Conservation (phyloP, 64 coral and sea anemone genomes). For the Dendronephthya gigantea region DNA sequence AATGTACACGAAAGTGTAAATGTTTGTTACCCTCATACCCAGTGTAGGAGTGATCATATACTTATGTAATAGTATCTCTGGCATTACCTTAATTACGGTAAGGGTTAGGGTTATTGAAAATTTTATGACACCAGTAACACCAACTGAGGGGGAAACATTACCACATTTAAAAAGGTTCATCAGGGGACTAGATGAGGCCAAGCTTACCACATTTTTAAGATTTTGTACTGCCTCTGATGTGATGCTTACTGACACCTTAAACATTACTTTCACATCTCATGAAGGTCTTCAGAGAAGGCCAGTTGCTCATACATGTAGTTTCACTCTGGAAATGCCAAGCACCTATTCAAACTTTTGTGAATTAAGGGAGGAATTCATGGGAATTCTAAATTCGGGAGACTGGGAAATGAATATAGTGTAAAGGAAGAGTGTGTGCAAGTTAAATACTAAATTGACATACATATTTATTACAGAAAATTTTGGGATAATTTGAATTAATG, state of each 20-base stretch:
- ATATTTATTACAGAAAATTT: neutral
- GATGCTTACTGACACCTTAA: neutral
- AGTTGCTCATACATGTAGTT: neutral
- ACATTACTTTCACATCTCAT: neutral
- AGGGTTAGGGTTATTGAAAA: constrained; percentile 13
- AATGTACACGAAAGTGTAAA: too few species aligned
- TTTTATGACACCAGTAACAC: constrained; percentile 9
- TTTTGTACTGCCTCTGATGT: neutral
- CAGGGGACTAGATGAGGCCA: constrained; percentile 9
- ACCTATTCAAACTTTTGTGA: neutral
- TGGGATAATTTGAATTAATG: neutral
- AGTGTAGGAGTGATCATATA: too few species aligned
- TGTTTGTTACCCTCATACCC: too few species aligned
- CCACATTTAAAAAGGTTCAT: constrained; percentile 24
- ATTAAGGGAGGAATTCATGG: neutral
- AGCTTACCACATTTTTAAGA: neutral
- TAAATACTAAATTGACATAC: neutral
- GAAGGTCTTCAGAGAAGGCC: neutral
- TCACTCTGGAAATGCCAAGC: neutral
- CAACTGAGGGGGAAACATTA: constrained; percentile 11
- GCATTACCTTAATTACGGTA: neutral
- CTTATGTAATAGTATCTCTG: too few species aligned
- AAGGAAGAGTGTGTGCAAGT: neutral
- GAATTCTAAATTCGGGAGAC: neutral
- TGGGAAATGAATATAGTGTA: neutral